These are phyloP conservation scores for Ophiothrix spiculata DNA, from an alignment of 35 echinoderm and acorn worm genomes.

Conservation along the genomic window DNA sequence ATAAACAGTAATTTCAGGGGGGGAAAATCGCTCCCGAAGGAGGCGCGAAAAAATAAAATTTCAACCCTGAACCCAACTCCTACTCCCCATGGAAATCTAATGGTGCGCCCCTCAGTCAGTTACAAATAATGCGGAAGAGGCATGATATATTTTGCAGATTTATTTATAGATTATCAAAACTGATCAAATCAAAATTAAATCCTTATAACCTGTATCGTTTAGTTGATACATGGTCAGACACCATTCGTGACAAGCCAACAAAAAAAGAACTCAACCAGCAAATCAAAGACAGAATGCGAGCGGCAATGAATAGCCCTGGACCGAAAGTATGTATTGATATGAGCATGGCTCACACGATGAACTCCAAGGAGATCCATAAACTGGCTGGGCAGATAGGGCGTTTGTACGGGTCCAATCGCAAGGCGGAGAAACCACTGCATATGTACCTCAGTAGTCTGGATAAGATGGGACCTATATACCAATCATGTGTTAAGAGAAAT, in stretches of 20 bases:
- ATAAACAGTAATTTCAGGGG: too few relatives aligned
- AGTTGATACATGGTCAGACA: not conserved
- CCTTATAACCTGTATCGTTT: not conserved
- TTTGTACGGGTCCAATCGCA: slow-evolving; percentile 24
- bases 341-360: slow-evolving; percentile 1
- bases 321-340: slow-evolving; percentile 36
- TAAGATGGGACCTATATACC: not conserved
- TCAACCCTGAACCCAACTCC: not conserved
- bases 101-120: not conserved
- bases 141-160: not conserved
- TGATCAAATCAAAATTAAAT: too few relatives aligned
- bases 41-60: too few relatives aligned
- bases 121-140: not conserved
- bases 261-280: slow-evolving; percentile 3
- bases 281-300: slow-evolving; percentile 4
- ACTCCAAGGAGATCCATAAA: slow-evolving; percentile 19
- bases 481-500: slow-evolving; percentile 24
- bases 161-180: not conserved
- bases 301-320: slow-evolving; percentile 18
- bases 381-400: slow-evolving; percentile 18
- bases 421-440: slow-evolving; percentile 37
- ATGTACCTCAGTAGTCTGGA: not conserved
- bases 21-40: too few relatives aligned
- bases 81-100: not conserved
- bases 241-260: not conserved